Percentiles rank a stretch among this genome's conserved stretches.
Conservation (phyloP, 2,797 vertebrate genomes). For the Pangasius larnaudii region DNA sequence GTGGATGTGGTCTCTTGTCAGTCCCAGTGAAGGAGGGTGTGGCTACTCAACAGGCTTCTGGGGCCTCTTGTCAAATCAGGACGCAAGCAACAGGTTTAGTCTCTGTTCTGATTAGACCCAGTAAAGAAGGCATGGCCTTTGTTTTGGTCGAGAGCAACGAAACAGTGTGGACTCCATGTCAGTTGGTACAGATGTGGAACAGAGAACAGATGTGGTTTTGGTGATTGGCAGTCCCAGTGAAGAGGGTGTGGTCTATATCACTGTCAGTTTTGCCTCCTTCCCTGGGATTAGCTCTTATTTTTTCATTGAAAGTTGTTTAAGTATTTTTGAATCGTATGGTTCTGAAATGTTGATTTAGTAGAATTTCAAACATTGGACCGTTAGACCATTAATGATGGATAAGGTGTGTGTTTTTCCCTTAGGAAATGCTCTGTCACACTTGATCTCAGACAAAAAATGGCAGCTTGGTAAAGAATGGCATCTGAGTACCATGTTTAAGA, state of each 20-base stretch:
- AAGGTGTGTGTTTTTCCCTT: background rate
- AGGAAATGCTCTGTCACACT: background rate
- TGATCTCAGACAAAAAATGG: background rate
- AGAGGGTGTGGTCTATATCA: background rate
- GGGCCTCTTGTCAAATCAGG: background rate
- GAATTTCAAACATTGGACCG: background rate
- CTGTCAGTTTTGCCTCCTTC: background rate
- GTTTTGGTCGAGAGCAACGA: background rate
- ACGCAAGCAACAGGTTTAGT: background rate
- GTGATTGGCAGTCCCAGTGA: background rate
- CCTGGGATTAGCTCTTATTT: background rate
- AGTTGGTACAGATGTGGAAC: background rate
- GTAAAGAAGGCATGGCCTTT: background rate
- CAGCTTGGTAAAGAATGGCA: background rate
- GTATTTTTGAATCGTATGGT: background rate
- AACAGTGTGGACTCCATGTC: background rate
- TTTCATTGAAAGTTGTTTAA: background rate
- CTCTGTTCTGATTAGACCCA: background rate
- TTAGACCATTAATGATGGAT: background rate
- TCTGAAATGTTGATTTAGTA: background rate
- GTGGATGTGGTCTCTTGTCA: background rate
- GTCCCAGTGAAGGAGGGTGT: background rate
- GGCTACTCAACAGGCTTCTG: background rate
- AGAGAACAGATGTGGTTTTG: background rate
- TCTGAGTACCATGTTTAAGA: background rate